Evolutionary conservation across 2,888 invertebrate genomes (phyloP).

Genomic region (Temnothorax ravouxi): DNA sequence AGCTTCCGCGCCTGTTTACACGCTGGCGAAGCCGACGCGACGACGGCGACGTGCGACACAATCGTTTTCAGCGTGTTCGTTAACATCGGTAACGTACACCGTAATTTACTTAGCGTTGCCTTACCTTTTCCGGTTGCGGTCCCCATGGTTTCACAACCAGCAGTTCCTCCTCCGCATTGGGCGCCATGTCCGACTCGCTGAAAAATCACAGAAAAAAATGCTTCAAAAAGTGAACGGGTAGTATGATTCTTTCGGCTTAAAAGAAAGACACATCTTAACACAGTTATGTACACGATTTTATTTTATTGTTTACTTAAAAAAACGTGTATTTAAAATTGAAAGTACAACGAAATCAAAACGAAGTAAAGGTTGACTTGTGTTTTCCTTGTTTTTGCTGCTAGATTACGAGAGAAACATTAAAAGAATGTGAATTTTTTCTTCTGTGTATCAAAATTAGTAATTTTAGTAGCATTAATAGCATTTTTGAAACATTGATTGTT

Average conservation of each 20-base stretch:
- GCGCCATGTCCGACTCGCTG: conserved; percentile 86
- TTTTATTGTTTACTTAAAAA: not conserved
- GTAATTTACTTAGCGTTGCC: conserved; percentile 20
- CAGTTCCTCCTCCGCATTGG: conserved; percentile 85
- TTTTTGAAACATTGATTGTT: too few relatives aligned
- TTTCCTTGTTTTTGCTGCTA: not conserved
- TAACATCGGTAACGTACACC: not conserved
- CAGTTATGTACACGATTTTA: not conserved
- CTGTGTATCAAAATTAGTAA: not conserved
- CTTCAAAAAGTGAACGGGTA: not conserved
- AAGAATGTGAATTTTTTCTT: not conserved
- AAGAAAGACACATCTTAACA: not conserved
- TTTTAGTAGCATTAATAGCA: too few relatives aligned
- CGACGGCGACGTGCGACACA: conserved; percentile 22
- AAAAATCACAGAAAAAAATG: conserved; percentile 19
- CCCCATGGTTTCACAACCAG: conserved; percentile 83
- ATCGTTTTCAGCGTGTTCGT: conserved; percentile 1
- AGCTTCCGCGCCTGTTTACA: conserved; percentile 31
- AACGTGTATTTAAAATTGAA: not conserved
- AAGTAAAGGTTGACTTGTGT: not conserved
- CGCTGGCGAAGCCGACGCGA: not conserved
- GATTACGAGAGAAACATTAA: not conserved
- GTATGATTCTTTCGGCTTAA: not conserved
- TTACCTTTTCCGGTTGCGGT: conserved; percentile 84
- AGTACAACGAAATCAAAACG: not conserved